Conservation (phyloP, 2,113 vertebrate genomes). For the Periophthalmus modestus region DNA sequence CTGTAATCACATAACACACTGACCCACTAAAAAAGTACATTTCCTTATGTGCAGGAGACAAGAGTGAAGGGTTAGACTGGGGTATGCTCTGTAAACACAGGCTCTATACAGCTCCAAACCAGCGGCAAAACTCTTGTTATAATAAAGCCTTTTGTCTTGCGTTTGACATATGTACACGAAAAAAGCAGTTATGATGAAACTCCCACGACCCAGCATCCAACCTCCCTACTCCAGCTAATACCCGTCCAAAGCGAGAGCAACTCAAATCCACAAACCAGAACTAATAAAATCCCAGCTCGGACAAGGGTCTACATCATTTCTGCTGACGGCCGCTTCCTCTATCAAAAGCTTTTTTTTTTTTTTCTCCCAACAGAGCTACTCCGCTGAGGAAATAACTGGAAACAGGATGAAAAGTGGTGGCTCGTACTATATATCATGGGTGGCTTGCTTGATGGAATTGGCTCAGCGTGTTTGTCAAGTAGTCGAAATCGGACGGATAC, state of each 20-base stretch:
- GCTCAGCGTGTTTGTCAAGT: conserved; percentile 66
- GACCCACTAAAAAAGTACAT: no score
- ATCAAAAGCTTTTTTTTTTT: conserved; percentile 43
- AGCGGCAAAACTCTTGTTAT: background rate
- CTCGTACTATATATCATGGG: conserved; percentile 64
- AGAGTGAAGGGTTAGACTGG: no score
- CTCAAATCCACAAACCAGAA: conserved; percentile 44
- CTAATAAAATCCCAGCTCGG: conserved; percentile 52
- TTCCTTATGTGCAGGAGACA: no score
- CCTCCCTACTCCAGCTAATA: conserved; percentile 33
- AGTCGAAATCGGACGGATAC: conserved; percentile 45
- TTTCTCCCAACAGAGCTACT: conserved; percentile 23
- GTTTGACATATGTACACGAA: background rate
- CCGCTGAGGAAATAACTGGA: conserved; percentile 50
- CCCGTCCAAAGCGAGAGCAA: conserved; percentile 19
- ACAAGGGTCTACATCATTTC: conserved; percentile 53
- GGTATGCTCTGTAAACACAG: no score
- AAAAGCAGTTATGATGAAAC: conserved; percentile 42
- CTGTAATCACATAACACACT: no score
- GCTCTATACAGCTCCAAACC: background rate
- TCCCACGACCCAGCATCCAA: conserved; percentile 34
- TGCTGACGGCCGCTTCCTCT: conserved; percentile 48
- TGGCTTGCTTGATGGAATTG: conserved; percentile 67
- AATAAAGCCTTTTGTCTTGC: background rate
- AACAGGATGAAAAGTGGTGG: conserved; percentile 59